These are phyloP conservation scores for Pachypanchax playfairii DNA, from an alignment of 2,113 vertebrate genomes.

Conservation along the genomic window DNA sequence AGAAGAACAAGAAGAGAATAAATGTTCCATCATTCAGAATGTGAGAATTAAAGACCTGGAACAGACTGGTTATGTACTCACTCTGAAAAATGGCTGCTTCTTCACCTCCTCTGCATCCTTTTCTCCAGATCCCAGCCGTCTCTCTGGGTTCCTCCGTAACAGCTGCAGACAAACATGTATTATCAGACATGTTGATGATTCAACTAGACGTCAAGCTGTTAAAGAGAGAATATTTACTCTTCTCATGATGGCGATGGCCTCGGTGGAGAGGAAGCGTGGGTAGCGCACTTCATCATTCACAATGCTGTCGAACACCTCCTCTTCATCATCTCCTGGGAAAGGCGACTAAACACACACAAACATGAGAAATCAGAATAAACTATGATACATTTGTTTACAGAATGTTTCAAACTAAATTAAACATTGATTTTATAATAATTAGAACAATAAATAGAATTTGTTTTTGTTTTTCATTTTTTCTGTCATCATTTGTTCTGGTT, in stretches of 20 bases:
- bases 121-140: conserved; percentile 92
- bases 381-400: no score
- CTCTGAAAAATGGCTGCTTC: conserved; percentile 96
- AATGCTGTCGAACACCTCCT: conserved; percentile 99
- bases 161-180: conserved; percentile 77
- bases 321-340: conserved; percentile 98
- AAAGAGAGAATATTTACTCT: conserved; percentile 79
- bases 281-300: conserved; percentile 99
- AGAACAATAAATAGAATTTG: no score
- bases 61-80: no score
- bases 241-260: conserved; percentile 97
- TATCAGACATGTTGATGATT: not conserved
- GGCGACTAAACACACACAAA: conserved; percentile 85
- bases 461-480: no score
- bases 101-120: conserved; percentile 98
- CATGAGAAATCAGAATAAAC: no score
- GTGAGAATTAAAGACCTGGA: no score
- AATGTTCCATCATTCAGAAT: not conserved
- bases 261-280: conserved; percentile 94
- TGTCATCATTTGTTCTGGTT: no score
- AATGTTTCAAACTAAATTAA: no score
- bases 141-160: conserved; percentile 92
- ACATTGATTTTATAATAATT: no score
- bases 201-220: not conserved
- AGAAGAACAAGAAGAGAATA: conserved; percentile 1